phyloP scores from a whole-genome alignment of 2,888 invertebrate species.

The Microctonus hyperodae region DNA sequence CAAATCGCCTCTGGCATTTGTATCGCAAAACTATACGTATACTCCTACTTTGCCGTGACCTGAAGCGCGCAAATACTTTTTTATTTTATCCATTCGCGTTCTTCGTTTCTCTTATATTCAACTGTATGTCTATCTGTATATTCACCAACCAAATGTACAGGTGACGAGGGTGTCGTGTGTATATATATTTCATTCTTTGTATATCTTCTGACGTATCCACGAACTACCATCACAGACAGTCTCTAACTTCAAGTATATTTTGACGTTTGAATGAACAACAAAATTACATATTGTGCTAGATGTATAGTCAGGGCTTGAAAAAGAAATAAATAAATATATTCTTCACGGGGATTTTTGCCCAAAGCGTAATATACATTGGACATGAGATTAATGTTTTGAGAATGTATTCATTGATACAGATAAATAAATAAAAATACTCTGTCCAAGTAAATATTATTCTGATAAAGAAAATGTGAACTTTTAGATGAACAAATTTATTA shows the following conservation, averaged over 20 bases:
- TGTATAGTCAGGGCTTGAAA: conserved; percentile 27
- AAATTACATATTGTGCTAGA: conserved; percentile 55
- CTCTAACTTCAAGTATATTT: conserved; percentile 45
- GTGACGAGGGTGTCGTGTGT: conserved; percentile 36
- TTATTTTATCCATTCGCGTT: conserved; percentile 38
- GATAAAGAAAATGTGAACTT: no score
- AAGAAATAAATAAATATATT: no score
- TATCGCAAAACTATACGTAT: background rate
- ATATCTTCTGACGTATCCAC: conserved; percentile 52
- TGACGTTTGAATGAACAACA: conserved; percentile 56
- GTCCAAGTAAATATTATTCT: no score
- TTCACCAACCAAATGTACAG: no score
- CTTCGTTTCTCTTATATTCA: conserved; percentile 37
- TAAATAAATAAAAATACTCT: no score
- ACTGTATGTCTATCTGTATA: conserved; percentile 29
- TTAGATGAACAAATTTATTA: no score
- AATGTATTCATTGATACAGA: no score
- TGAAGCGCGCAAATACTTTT: conserved; percentile 25
- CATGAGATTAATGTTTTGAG: conserved; percentile 5
- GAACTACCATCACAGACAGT: conserved; percentile 19
- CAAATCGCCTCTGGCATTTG: background rate
- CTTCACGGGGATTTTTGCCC: background rate
- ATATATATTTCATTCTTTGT: conserved; percentile 35
- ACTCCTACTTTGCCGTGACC: background rate
- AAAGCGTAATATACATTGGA: background rate